phyloP scores from a whole-genome alignment of 2,113 vertebrate species.

The Quiscalus mexicanus region DNA sequence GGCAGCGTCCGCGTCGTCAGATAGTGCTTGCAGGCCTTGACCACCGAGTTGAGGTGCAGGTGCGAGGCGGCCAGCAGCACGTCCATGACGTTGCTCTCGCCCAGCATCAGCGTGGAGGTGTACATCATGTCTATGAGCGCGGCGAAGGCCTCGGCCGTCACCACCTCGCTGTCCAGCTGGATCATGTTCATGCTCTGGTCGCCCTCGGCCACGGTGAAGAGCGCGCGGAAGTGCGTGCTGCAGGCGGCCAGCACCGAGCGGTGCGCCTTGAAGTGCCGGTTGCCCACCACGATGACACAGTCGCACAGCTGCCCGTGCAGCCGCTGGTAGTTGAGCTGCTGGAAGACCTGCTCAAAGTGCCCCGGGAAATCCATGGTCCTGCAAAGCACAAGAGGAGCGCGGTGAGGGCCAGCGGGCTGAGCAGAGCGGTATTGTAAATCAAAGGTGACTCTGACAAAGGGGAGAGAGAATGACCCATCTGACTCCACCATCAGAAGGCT shows the following conservation, averaged over 20 bases:
- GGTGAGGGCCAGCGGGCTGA: rapidly evolving
- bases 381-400: background rate
- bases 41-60: conserved; percentile 93
- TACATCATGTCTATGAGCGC: conserved; percentile 99
- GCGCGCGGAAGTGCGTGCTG: conserved; percentile 95
- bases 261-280: conserved; percentile 94
- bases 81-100: conserved; percentile 98
- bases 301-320: conserved; percentile 95
- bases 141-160: conserved; percentile 95
- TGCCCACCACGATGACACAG: conserved; percentile 94
- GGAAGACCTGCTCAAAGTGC: conserved; percentile 97
- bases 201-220: conserved; percentile 93
- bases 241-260: conserved; percentile 93
- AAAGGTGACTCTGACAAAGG: too few relatives aligned
- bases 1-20: conserved; percentile 93
- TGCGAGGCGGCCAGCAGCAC: conserved; percentile 94
- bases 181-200: conserved; percentile 96
- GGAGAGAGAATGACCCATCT: too few relatives aligned
- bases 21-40: conserved; percentile 98
- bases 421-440: too few relatives aligned
- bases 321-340: conserved; percentile 96
- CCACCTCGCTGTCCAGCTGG: conserved; percentile 95
- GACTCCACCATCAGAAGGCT: too few relatives aligned
- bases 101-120: conserved; percentile 95
- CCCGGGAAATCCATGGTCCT: conserved; percentile 98